A percentile compares a stretch with the other conserved stretches of the same genome.
Evolutionary conservation across 2,797 vertebrate genomes (phyloP).

Genomic region (Poecilia velifera): DNA sequence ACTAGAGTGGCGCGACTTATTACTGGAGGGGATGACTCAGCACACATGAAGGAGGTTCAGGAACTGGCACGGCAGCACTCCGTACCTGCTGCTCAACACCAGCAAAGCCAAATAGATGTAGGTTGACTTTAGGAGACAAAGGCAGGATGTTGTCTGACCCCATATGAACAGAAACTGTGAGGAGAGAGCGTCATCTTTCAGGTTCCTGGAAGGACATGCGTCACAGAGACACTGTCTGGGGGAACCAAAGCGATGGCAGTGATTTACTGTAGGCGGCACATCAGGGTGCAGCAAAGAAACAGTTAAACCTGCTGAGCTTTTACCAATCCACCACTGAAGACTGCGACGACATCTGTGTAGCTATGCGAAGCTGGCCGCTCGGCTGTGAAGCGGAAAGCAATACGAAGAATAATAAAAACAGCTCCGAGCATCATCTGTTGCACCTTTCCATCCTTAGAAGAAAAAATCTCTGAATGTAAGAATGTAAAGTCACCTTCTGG

Average conservation of each 20-base stretch:
- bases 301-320: neutral
- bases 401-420: neutral
- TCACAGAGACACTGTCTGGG: neutral
- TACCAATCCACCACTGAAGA: neutral
- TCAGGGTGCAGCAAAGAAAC: neutral
- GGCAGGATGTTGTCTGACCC: neutral
- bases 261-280: neutral
- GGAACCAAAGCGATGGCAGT: neutral
- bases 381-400: neutral
- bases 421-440: neutral
- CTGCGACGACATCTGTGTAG: neutral
- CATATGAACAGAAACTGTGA: neutral
- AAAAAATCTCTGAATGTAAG: neutral
- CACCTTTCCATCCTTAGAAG: neutral
- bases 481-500: neutral
- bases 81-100: neutral
- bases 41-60: neutral
- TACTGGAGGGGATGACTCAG: neutral
- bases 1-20: neutral
- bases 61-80: neutral
- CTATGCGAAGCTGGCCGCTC: neutral
- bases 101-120: neutral
- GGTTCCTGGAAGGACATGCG: neutral
- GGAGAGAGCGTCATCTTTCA: neutral
- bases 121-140: neutral